These are phyloP conservation scores for Hirtodrosophila histrioides DNA, from an alignment of 2,888 invertebrate genomes.

Conservation along the genomic window DNA sequence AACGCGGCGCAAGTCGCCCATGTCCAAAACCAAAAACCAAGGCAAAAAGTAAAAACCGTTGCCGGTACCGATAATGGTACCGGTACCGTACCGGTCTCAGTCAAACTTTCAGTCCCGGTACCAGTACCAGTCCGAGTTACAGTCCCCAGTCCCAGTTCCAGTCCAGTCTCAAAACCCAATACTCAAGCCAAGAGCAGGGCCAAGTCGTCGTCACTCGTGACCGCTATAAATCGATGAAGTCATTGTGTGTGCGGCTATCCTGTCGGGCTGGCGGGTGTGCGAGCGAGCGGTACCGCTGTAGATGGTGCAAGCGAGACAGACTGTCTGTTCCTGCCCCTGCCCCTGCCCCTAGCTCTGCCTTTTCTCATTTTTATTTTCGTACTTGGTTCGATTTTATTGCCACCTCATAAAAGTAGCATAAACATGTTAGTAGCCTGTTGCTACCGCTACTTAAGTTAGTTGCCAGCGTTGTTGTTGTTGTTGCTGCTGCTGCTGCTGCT, in stretches of 20 bases:
- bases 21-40: slow-evolving; percentile 38
- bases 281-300: slow-evolving; percentile 4
- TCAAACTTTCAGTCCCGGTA: neutral
- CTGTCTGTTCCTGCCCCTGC: neutral
- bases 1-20: slow-evolving; percentile 64
- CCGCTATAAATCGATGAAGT: slow-evolving; percentile 80
- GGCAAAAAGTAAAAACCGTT: slow-evolving; percentile 10
- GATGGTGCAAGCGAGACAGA: slow-evolving; percentile 11
- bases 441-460: slow-evolving; percentile 79
- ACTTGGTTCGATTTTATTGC: slow-evolving; percentile 76
- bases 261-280: slow-evolving; percentile 11
- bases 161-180: slow-evolving; percentile 26
- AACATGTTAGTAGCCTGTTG: slow-evolving; percentile 79
- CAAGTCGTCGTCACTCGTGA: slow-evolving; percentile 65
- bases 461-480: slow-evolving; percentile 29
- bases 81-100: neutral
- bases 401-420: slow-evolving; percentile 78
- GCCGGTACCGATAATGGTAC: slow-evolving; percentile 1
- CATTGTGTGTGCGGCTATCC: slow-evolving; percentile 66
- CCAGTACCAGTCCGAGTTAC: slow-evolving; percentile 6
- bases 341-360: slow-evolving; percentile 28
- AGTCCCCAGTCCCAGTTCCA: slow-evolving; percentile 1
- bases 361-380: slow-evolving; percentile 65
- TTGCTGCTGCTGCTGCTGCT: slow-evolving; percentile 9
- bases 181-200: slow-evolving; percentile 29